A percentile compares a stretch with the other conserved stretches of the same genome.
Conservation (phyloP, 2,113 vertebrate species). For the Passer montanus region DNA sequence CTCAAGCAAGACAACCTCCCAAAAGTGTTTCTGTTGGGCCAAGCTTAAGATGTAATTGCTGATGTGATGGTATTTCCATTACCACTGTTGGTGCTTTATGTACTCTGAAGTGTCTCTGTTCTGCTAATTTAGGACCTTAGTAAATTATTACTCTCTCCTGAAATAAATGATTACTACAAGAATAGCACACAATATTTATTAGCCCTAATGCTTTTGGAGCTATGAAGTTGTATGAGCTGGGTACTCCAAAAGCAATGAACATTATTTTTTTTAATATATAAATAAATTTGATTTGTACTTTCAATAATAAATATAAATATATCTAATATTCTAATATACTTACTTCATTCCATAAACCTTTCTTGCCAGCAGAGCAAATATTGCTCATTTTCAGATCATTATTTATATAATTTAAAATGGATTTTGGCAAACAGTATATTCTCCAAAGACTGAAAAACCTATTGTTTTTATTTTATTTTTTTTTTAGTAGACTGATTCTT, state of each 20-base stretch:
- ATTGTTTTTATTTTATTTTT: not conserved
- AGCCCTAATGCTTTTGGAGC: not conserved
- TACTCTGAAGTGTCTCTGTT: not conserved
- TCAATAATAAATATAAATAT: not conserved
- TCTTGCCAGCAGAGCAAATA: not conserved
- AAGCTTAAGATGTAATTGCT: not conserved
- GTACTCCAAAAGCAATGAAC: not conserved
- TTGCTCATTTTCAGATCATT: conserved; percentile 11
- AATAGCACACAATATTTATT: not conserved
- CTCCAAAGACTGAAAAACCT: not conserved
- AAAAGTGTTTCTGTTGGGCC: not conserved
- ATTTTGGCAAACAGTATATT: conserved; percentile 6
- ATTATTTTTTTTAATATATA: not conserved
- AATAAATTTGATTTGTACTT: not conserved
- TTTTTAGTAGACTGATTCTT: not conserved
- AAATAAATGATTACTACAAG: not conserved
- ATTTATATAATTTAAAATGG: not conserved
- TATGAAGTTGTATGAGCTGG: not conserved
- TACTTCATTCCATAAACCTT: not conserved
- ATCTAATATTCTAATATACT: not conserved
- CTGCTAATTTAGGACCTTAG: not conserved
- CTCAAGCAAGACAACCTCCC: not conserved
- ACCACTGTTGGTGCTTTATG: not conserved
- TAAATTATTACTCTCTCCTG: not conserved
- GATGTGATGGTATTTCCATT: not conserved